Conservation (phyloP, 2,888 invertebrate species). For the Rhamnusium bicolor region DNA sequence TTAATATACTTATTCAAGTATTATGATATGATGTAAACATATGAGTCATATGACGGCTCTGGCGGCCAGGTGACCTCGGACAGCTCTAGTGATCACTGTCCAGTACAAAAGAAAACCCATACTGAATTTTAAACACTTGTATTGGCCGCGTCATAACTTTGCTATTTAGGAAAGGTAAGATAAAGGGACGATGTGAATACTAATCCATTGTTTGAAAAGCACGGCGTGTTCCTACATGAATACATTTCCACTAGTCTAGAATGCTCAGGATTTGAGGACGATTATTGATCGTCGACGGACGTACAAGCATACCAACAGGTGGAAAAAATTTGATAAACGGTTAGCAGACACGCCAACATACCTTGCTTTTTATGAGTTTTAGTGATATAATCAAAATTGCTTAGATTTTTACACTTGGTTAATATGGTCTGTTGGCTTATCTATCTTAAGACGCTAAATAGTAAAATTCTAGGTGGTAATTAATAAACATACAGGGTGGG, state of each 20-base stretch:
- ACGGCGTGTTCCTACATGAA: neutral
- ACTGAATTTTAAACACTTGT: neutral
- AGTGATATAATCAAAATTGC: neutral
- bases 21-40: too few relatives aligned
- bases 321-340: constrained; percentile 10
- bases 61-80: too few relatives aligned
- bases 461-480: too few relatives aligned
- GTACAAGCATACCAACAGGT: constrained; percentile 24
- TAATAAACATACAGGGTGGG: too few relatives aligned
- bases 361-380: neutral
- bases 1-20: too few relatives aligned
- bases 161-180: constrained; percentile 8
- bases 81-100: neutral
- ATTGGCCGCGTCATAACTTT: neutral
- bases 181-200: constrained; percentile 9
- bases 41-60: too few relatives aligned
- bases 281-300: constrained; percentile 11
- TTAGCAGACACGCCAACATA: constrained; percentile 7
- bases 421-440: neutral
- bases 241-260: neutral
- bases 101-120: neutral
- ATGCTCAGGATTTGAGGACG: neutral
- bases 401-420: neutral
- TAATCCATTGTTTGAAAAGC: constrained; percentile 2
- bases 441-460: too few relatives aligned